These are phyloP conservation scores for Strongylocentrotus purpuratus DNA, from an alignment of 35 echinoderm and acorn worm genomes.

Conservation along the genomic window DNA sequence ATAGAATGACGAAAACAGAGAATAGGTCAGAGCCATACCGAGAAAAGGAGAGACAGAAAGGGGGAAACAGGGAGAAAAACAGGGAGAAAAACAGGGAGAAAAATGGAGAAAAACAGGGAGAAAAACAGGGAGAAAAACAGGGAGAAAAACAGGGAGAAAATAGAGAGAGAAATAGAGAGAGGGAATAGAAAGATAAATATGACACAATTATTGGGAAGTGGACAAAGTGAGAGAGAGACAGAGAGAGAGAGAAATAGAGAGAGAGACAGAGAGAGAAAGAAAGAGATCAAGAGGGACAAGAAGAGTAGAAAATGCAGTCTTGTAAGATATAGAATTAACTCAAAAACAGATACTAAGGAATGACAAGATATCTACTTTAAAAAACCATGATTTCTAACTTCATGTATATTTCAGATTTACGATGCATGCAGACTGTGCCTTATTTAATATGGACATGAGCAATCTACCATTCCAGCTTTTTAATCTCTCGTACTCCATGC, in stretches of 20 bases:
- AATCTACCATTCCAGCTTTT: neutral
- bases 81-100: neutral
- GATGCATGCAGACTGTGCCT: neutral
- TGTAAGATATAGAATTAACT: too few relatives aligned
- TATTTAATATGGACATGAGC: neutral
- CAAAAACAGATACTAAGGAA: too few relatives aligned
- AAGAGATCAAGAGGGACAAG: neutral
- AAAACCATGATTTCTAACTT: neutral
- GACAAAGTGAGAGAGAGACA: too few relatives aligned
- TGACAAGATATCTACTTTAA: neutral
- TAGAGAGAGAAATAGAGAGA: too few relatives aligned
- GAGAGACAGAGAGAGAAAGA: neutral
- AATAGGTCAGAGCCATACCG: too few relatives aligned
- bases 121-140: neutral
- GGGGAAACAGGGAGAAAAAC: too few relatives aligned
- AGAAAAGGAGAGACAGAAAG: too few relatives aligned
- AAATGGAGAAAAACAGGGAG: neutral
- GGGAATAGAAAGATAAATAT: too few relatives aligned
- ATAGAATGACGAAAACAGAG: too few relatives aligned
- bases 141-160: neutral
- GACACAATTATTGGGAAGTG: too few relatives aligned
- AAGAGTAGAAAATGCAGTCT: neutral
- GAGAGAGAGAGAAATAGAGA: neutral
- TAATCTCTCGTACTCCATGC: neutral
- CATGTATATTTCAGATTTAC: neutral